Evolutionary conservation across 2,113 vertebrate species (phyloP).

Genomic region (Pseudopipra pipra): DNA sequence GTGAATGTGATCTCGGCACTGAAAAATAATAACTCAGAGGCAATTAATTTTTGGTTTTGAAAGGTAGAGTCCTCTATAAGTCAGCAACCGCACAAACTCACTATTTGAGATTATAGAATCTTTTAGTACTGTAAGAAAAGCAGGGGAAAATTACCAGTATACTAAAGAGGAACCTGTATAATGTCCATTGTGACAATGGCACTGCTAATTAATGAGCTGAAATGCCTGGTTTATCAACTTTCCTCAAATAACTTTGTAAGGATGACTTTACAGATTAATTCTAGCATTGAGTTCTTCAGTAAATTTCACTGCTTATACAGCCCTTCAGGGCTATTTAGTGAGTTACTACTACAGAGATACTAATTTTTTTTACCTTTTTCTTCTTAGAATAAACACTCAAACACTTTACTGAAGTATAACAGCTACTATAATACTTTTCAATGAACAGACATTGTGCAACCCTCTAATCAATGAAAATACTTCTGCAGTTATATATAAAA

Average conservation of each 20-base stretch:
- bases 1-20: neutral
- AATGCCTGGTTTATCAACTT: neutral
- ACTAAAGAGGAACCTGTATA: neutral
- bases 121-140: neutral
- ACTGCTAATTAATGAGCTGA: neutral
- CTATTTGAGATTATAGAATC: neutral
- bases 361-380: neutral
- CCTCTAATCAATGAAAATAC: neutral
- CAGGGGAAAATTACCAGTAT: neutral
- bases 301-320: neutral
- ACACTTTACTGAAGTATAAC: neutral
- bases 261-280: neutral
- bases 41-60: neutral
- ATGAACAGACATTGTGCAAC: neutral
- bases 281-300: neutral
- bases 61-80: neutral
- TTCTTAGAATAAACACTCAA: neutral
- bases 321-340: neutral
- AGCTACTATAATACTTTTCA: neutral
- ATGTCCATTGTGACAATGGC: neutral
- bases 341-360: neutral
- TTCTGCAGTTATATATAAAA: neutral
- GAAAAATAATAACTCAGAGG: neutral
- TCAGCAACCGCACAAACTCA: neutral
- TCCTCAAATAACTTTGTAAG: neutral